Evolutionary conservation across 2,888 invertebrate species (phyloP).

Genomic region (Habroteleia sp.): DNA sequence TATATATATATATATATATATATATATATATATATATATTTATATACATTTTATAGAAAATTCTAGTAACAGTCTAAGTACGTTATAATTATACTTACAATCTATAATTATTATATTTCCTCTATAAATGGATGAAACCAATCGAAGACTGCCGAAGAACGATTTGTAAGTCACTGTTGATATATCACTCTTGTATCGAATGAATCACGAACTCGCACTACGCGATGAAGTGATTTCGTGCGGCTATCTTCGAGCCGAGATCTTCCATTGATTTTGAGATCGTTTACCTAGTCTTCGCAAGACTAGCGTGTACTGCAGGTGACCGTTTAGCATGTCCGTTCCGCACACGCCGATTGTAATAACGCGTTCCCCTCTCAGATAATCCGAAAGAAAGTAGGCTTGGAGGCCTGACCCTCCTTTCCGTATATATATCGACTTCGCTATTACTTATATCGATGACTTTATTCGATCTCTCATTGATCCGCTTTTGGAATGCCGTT

Average conservation of each 20-base stretch:
- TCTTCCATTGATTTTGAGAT: constrained; percentile 61
- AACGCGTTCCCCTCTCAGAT: constrained; percentile 64
- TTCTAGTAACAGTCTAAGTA: too few relatives aligned
- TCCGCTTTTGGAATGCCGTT: constrained; percentile 31
- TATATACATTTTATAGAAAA: too few relatives aligned
- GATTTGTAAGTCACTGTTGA: constrained; percentile 38
- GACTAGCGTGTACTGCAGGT: constrained; percentile 67
- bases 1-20: too few relatives aligned
- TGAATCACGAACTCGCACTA: constrained; percentile 51
- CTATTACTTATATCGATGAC: constrained; percentile 64
- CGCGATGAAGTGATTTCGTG: constrained; percentile 51
- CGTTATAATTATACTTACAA: constrained; percentile 46
- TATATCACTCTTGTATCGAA: constrained; percentile 38
- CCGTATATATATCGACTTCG: constrained; percentile 74
- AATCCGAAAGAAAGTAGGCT: constrained; percentile 76
- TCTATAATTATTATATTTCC: constrained; percentile 34
- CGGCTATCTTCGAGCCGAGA: constrained; percentile 47
- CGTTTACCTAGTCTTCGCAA: constrained; percentile 66
- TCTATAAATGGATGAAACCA: constrained; percentile 14
- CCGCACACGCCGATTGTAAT: constrained; percentile 62
- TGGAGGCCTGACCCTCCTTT: constrained; percentile 70
- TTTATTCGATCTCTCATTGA: constrained; percentile 60
- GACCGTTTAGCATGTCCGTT: constrained; percentile 68
- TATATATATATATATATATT: too few relatives aligned
- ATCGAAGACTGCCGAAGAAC: constrained; percentile 5